phyloP scores from a whole-genome alignment of 2,888 invertebrate genomes.

The Dynastes maya region DNA sequence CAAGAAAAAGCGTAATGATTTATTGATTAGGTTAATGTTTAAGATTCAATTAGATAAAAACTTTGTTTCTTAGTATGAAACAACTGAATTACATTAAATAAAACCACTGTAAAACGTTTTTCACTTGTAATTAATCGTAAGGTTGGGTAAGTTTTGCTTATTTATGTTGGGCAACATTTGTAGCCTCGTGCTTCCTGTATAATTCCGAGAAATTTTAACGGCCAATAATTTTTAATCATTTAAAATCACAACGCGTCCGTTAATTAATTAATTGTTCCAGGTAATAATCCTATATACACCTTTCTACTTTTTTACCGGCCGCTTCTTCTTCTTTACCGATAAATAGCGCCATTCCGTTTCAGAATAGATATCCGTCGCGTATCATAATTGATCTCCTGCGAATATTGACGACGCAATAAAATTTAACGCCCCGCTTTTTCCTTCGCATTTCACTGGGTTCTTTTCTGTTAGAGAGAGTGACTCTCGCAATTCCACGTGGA shows the following conservation, averaged over 20 bases:
- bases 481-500: constrained; percentile 23
- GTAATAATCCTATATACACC: constrained; percentile 29
- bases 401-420: constrained; percentile 38
- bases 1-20: too few relatives aligned
- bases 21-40: too few relatives aligned
- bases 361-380: constrained; percentile 14
- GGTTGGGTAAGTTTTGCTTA: too few relatives aligned
- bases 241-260: constrained; percentile 10
- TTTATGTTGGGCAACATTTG: too few relatives aligned
- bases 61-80: too few relatives aligned
- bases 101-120: too few relatives aligned
- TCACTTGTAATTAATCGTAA: too few relatives aligned
- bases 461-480: constrained; percentile 21
- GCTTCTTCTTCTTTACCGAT: constrained; percentile 20
- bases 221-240: neutral
- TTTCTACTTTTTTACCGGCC: constrained; percentile 4
- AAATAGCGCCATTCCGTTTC: constrained; percentile 35
- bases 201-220: constrained; percentile 1
- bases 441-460: constrained; percentile 23
- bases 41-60: too few relatives aligned
- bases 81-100: too few relatives aligned
- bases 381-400: constrained; percentile 40
- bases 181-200: neutral
- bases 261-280: constrained; percentile 31
- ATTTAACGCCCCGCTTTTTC: constrained; percentile 29